Evolutionary conservation across 2,113 vertebrate species (phyloP), one percentile per base, ranked within the genome.

Genomic region (Scophthalmus maximus): DNA sequence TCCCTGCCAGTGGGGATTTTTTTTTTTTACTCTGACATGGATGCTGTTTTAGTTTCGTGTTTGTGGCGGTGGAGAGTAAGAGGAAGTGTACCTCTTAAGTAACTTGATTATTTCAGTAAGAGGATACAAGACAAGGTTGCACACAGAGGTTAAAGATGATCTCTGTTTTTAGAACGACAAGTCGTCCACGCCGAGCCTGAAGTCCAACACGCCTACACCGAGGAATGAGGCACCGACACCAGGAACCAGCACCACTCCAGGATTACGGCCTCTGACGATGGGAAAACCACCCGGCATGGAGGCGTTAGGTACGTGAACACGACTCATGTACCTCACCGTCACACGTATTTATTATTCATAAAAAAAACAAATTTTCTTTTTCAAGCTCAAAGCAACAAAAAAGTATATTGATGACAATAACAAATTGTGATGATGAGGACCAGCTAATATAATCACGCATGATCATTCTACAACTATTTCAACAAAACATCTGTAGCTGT

Each of bases 171-270:
- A 99, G 97, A 98, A 97, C 0, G 97, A 99, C 90, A 99, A 99
- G 80, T 97, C 97, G 0, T 98, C 95, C 2, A 98, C 97, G 1
- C 97, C 97, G 0, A 96, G 96, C 69, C 94, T 98, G 73, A 99
- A 99, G 83, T 98, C 97, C 17, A 98, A 96, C 91, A 98, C 97
- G 1, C 97, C 97, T 0, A 99, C 97, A 0, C 97, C 96, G 0
- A 92, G 97, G 63, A 98, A 96, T 0, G 97, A 99, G 0, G 96
- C 94, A 3, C 96, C 96, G 0, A 98, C 96, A 61, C 96, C 97
- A 0, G 97, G 97, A 79, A 98, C 97, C 25, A 98, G 97, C 87
- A 96, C 94, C 50, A 98, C 96, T 18, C 96, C 97, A 0, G 96
- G 97, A 53, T 94, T 99, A 27, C 88, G 97, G 78, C 94, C 97